Evolutionary conservation across 2,113 vertebrate genomes (phyloP), one percentile per base, ranked within the genome.

Genomic region (Anoplopoma fimbria): DNA sequence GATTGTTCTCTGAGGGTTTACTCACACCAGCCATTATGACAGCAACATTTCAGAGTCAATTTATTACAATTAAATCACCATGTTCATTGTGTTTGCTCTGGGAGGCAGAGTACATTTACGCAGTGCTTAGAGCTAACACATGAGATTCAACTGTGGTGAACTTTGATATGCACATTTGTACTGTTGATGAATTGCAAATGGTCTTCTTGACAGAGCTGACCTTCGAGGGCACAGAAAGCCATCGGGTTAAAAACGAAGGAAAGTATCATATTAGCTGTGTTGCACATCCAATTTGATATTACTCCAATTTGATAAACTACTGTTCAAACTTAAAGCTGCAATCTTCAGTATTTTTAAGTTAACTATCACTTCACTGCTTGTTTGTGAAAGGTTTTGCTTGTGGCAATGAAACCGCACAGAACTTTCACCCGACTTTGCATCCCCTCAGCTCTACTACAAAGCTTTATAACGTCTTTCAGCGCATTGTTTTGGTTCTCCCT

Each of bases 41-140:
- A 29, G 42, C 29, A 57, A 62, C 14, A 58, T 51, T 65, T 70
- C 38, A 63, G 21, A 64, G n/a, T 75, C 42, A 45, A 9, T 64
- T 64, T 6, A 42, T 8, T 68, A 19, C 23, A 57, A 33, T 68
- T 6, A 4, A n/a, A 68, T 2, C 13, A 14, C 42, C 36, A 8
- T 1, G 1, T 10, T 31, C 57, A 45, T 1, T 19, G 23, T 15
- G 19, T 36, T 57, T 4, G 4, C 27, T 55, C 3, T 3, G 2
- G 19, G 19, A 23, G 45, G 29, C 14, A 33, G 29, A 58, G 17
- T 12, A 55, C 34, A 74, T 55, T 6, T 34, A 6, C 7, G 7
- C 23, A 51, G 13, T 31, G n/a, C 31, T 38, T 10, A 8, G 14
- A 57, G 36, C 34, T 13, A 21, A 55, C 47, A 36, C 36, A 31